Percentiles rank a stretch among this genome's conserved stretches.
These are phyloP conservation scores for Lerista edwardsae DNA, from an alignment of 2,797 vertebrate species.

Conservation along the genomic window DNA sequence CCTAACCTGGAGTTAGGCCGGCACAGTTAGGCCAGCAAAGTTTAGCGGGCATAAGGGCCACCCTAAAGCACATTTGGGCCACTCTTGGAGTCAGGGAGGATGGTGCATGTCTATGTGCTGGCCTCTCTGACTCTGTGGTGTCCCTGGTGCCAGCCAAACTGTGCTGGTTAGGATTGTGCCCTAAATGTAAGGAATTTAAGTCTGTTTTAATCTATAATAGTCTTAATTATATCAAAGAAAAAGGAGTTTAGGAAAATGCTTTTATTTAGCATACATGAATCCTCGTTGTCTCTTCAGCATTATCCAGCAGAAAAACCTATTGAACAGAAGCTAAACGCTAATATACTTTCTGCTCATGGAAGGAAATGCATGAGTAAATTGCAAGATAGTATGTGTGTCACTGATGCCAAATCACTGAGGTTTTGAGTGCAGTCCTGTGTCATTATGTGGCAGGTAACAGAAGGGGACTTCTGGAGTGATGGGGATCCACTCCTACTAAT, in stretches of 20 bases:
- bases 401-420: background rate
- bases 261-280: background rate
- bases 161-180: too few species aligned
- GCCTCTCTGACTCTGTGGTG: too few species aligned
- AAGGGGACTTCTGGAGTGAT: background rate
- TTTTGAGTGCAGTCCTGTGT: background rate
- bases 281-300: background rate
- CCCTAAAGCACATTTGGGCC: too few species aligned
- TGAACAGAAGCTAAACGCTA: background rate
- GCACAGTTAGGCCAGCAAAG: too few species aligned
- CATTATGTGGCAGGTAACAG: constrained; percentile 12
- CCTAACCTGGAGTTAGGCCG: too few species aligned
- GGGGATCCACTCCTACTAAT: background rate
- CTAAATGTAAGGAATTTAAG: too few species aligned
- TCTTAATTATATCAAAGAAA: too few species aligned
- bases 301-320: background rate
- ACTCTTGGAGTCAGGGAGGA: too few species aligned
- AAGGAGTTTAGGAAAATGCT: background rate
- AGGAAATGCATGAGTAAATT: background rate
- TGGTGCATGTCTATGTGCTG: too few species aligned
- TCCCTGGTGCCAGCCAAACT: too few species aligned
- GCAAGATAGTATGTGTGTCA: background rate
- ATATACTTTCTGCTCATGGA: background rate
- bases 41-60: too few species aligned
- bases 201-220: too few species aligned